Conservation (phyloP, 2,888 invertebrate genomes). For the Prosopocoilus inquinatus region DNA sequence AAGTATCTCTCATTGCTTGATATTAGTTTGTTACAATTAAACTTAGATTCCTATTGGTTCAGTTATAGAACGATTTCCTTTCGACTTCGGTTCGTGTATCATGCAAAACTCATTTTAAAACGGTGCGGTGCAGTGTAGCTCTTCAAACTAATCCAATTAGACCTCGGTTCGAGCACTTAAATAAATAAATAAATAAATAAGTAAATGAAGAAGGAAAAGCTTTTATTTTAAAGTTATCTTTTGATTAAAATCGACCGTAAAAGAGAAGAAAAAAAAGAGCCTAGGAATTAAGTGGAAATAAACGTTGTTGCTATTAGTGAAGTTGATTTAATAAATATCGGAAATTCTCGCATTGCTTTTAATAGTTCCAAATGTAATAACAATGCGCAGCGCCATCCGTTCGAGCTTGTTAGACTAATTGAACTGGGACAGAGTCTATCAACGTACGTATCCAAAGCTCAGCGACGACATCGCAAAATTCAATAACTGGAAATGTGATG, state of each 20-base stretch:
- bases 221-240: too few species aligned
- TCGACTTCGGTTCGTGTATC: too few species aligned
- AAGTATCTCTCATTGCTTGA: not conserved
- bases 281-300: not conserved
- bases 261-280: not conserved
- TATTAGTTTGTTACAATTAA: too few species aligned
- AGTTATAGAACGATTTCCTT: too few species aligned
- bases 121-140: too few species aligned
- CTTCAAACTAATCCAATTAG: too few species aligned
- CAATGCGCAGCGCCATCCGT: not conserved
- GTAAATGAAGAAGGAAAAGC: too few species aligned
- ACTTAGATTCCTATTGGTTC: too few species aligned
- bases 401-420: constrained; percentile 3
- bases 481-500: not conserved
- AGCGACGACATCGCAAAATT: not conserved
- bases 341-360: not conserved
- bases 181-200: too few species aligned
- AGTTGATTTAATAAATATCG: constrained; percentile 3
- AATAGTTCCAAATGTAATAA: constrained; percentile 3
- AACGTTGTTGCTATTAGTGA: not conserved
- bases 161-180: too few species aligned
- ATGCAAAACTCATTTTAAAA: too few species aligned
- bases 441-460: not conserved
- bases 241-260: too few species aligned
- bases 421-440: constrained; percentile 2